phyloP scores from a whole-genome alignment of 2,888 invertebrate species.

The Andrena haemorrhoa region DNA sequence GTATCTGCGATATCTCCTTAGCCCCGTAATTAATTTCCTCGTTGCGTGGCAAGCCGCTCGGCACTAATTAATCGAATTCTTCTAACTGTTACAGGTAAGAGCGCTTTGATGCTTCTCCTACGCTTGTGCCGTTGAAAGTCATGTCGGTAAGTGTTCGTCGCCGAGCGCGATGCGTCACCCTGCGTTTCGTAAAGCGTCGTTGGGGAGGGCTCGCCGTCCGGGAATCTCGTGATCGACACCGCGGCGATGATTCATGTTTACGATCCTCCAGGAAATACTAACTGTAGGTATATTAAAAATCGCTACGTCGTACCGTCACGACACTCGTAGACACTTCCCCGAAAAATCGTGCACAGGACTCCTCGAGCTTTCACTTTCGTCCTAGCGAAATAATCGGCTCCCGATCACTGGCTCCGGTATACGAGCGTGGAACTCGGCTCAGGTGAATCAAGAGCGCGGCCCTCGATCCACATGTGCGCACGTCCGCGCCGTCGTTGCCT shows the following conservation, averaged over 20 bases:
- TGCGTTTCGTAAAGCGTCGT: slow-evolving; percentile 15
- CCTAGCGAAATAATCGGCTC: slow-evolving; percentile 1
- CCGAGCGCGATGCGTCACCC: neutral
- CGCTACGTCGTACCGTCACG: too few species aligned
- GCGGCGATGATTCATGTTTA: neutral
- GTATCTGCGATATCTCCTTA: slow-evolving; percentile 48
- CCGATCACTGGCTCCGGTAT: neutral
- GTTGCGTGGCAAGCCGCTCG: slow-evolving; percentile 47
- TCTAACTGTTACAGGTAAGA: slow-evolving; percentile 80
- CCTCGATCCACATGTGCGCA: slow-evolving; percentile 26
- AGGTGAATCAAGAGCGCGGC: slow-evolving; percentile 45
- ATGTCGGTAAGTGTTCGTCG: slow-evolving; percentile 56
- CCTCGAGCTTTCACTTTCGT: neutral
- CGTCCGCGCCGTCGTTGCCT: slow-evolving; percentile 53
- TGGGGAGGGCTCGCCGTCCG: slow-evolving; percentile 26
- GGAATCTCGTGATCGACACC: slow-evolving; percentile 4
- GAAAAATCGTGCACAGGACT: too few species aligned
- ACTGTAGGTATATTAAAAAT: too few species aligned
- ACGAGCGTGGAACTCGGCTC: neutral
- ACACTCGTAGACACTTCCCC: too few species aligned
- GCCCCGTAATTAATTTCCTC: slow-evolving; percentile 66
- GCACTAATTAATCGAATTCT: slow-evolving; percentile 64
- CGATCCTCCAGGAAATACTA: too few species aligned
- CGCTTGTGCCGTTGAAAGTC: slow-evolving; percentile 26
- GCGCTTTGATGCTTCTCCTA: slow-evolving; percentile 59